Evolutionary conservation across 1,140 invertebrate species (phyloP), one percentile per base, ranked within the genome.

Genomic region (Drosophila tristis): DNA sequence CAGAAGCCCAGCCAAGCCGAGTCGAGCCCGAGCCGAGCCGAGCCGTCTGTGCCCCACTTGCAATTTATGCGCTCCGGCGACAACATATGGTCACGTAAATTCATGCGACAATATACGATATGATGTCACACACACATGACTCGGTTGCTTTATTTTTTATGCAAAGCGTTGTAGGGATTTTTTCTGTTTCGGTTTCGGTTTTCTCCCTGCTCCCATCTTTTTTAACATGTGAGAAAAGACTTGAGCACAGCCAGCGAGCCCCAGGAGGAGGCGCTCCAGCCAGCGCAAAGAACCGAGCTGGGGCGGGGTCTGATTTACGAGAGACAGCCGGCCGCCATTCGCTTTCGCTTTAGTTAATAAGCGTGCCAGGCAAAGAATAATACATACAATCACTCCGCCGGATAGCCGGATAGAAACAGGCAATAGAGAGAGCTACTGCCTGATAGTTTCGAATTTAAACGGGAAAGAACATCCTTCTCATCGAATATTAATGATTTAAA

Each of bases 81-180:
- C 84, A 90, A 89, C 84, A 89, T 89, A 89, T 89, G 84, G 84
- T 89, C 84, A 89, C 84, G 84, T 89, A 89, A 89, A 89, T 89
- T 89, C 85, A 90, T 79, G 84, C 84, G 84, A 87, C 84, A 87
- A 87, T 87, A 87, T 87, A 89, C 85, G 84, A 87, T 89, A 89
- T 87, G 85, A 87, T 84, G 84, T 87, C 80, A 84, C 80, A 80
- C 72, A 80, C 80, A 79, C 75, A 84, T 73, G 58, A 79, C 53
- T 65, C 59, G 67, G 62, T 76, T 76, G 79, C 75, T 87, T 87
- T 84, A 87, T 87, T 89, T 89, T 87, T 87, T 87, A 87, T 87
- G 85, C 85, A 87, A 87, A 87, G 77, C 71, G 72, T 74, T 89
- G 76, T 87, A 84, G 79, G 84, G 75, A 89, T 71, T 86, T 74